phyloP scores from a whole-genome alignment of 2,797 vertebrate species.

The Acomys russatus region DNA sequence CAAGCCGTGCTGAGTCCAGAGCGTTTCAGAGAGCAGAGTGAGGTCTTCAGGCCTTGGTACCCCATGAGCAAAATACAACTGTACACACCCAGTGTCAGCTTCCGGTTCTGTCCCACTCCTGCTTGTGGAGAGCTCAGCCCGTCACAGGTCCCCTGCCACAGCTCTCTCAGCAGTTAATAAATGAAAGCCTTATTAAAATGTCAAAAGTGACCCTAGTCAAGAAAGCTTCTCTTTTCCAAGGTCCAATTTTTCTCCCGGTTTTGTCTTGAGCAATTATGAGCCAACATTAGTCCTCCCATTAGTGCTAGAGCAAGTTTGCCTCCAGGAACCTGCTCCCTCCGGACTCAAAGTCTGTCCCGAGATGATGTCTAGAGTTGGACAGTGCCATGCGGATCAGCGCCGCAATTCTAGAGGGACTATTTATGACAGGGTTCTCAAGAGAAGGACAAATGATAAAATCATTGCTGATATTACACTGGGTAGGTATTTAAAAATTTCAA shows the following conservation, averaged over 20 bases:
- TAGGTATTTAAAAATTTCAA: not conserved
- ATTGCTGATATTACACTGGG: not conserved
- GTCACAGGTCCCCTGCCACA: too few relatives aligned
- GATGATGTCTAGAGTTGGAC: not conserved
- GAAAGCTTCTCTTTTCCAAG: not conserved
- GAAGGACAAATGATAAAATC: not conserved
- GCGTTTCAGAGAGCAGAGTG: not conserved
- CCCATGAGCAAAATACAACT: not conserved
- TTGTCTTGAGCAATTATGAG: not conserved
- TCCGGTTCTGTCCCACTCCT: not conserved
- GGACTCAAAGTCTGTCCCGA: not conserved
- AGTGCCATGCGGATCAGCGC: not conserved
- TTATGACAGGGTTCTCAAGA: not conserved
- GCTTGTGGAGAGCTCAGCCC: not conserved
- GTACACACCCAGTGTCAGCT: not conserved
- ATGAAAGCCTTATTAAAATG: not conserved
- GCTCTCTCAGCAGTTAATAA: not conserved
- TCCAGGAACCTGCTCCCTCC: not conserved
- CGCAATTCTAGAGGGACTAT: not conserved
- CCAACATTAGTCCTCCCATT: not conserved
- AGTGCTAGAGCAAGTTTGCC: slow-evolving; percentile 11
- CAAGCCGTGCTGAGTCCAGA: not conserved
- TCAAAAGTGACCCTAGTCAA: not conserved
- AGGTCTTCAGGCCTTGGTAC: too few relatives aligned
- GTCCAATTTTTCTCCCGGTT: not conserved